Evolutionary conservation across 2,888 invertebrate genomes (phyloP), one percentile per base, ranked within the genome.

Genomic region (Ceraclea dissimilis): DNA sequence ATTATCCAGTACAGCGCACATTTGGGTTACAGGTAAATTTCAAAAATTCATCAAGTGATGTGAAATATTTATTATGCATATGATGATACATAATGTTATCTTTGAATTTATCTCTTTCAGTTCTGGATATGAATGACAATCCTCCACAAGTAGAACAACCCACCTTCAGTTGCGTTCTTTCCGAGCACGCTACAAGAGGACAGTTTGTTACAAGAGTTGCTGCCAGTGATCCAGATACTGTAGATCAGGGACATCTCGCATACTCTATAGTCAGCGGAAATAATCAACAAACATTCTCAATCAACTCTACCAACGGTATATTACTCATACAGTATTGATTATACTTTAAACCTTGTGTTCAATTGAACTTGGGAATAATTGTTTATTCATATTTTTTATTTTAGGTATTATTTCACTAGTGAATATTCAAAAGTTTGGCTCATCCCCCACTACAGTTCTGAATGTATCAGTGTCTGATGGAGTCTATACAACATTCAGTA

Each of bases 401-500:
- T 57, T 8, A 48, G 80, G 81, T 5, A 73, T 89, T 18, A 83
- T 92, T 51, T 81, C 82, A 1, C 71, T 91, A 58, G 83, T 87
- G 61, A 88, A 88, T 68, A 80, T 88, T 69, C 84, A 89, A 60
- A 85, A 85, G 67, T 85, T 86, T 64, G 82, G 83, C 6, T 82
- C 84, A 49, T 76, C 80, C 62, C 79, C 82, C 51, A 74, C 79
- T 52, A 84, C 85, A 66, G 73, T 83, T 58, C 79, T 97, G 58
- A 97, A 97, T 76, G 86, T 97, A 31, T 95, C 95, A 1, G 96
- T 93, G 39, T 91, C 92, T 54, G 97, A 98, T 76, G 96, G 96
- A 31, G 92, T 96, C 34, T 95, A 93, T 74, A 93, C 93, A 6
- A 89, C 85, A 63, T 95, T 90, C 72, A 85, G 93, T 1, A 78